Percentiles rank a stretch among this genome's conserved stretches.
Evolutionary conservation across 2,888 invertebrate genomes (phyloP).

Genomic region (Nomada goodeniana): DNA sequence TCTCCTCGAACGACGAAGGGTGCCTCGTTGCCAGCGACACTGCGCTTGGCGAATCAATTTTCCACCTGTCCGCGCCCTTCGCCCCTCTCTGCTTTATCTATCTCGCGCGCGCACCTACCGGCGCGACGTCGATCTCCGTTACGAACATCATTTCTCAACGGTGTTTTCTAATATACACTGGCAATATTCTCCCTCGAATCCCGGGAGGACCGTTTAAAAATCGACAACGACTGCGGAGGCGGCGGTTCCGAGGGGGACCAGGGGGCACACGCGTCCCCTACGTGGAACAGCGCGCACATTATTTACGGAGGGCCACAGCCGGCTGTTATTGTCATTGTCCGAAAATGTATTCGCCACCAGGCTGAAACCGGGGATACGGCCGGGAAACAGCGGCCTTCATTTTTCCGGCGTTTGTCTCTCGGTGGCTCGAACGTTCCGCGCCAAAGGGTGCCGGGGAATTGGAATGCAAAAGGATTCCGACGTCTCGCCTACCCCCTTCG

Average conservation of each 20-base stretch:
- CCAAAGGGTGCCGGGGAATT: not conserved
- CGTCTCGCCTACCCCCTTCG: not conserved
- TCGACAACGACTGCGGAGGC: not conserved
- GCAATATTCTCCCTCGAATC: too few relatives aligned
- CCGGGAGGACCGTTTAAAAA: not conserved
- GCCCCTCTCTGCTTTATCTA: not conserved
- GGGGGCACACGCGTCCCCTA: constrained; percentile 12
- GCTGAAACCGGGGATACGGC: constrained; percentile 67
- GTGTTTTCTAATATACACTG: too few relatives aligned
- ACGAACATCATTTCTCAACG: too few relatives aligned
- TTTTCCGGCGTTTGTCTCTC: constrained; percentile 69
- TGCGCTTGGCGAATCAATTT: constrained; percentile 17
- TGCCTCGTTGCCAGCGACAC: not conserved
- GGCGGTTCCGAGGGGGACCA: not conserved
- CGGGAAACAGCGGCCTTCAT: constrained; percentile 66
- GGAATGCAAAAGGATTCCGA: not conserved
- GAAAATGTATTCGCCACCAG: constrained; percentile 61
- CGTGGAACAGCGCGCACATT: constrained; percentile 49
- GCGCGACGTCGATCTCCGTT: too few relatives aligned
- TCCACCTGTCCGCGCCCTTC: not conserved
- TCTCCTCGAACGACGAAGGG: not conserved
- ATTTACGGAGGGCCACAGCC: constrained; percentile 40
- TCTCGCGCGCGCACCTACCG: too few relatives aligned
- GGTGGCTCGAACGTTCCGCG: not conserved
- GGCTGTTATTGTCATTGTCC: constrained; percentile 59